Conservation (phyloP, 2,888 invertebrate species). For the Hirtodrosophila alboralis region DNA sequence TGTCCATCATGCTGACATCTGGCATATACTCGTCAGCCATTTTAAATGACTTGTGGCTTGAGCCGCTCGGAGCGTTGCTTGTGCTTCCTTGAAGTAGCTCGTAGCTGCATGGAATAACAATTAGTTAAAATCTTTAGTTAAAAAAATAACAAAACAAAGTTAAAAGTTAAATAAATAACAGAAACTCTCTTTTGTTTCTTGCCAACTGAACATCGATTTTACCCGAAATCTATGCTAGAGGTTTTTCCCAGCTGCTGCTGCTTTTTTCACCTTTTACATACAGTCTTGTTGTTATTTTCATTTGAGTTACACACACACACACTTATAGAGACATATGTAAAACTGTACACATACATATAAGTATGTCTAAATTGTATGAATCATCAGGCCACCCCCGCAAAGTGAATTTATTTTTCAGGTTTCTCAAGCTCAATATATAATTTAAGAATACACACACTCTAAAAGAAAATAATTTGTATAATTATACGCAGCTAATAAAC, state of each 20-base stretch:
- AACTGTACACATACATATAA: conserved; percentile 26
- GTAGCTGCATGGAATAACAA: conserved; percentile 61
- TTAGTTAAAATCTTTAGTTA: conserved; percentile 36
- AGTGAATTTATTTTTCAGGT: conserved; percentile 19
- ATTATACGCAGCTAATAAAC: too few species aligned
- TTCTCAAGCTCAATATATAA: conserved; percentile 4
- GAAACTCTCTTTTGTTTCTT: conserved; percentile 26
- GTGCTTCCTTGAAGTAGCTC: conserved; percentile 33
- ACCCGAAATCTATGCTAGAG: conserved; percentile 28
- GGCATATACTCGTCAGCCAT: conserved; percentile 83
- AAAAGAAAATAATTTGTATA: background rate
- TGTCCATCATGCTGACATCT: conserved; percentile 82
- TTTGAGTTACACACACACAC: conserved; percentile 34
- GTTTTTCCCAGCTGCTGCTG: conserved; percentile 39
- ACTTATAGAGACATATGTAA: conserved; percentile 2
- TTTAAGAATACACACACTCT: background rate
- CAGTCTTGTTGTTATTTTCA: conserved; percentile 67
- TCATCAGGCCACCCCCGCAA: conserved; percentile 58
- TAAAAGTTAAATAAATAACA: conserved; percentile 1
- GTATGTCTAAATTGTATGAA: conserved; percentile 57
- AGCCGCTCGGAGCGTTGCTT: conserved; percentile 30
- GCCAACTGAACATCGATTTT: conserved; percentile 47
- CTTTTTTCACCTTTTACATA: conserved; percentile 40
- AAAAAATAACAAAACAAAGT: background rate
- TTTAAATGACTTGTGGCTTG: conserved; percentile 65